Evolutionary conservation across 2,797 vertebrate species (phyloP), one percentile per base, ranked within the genome.

Genomic region (Alfaro cultratus): DNA sequence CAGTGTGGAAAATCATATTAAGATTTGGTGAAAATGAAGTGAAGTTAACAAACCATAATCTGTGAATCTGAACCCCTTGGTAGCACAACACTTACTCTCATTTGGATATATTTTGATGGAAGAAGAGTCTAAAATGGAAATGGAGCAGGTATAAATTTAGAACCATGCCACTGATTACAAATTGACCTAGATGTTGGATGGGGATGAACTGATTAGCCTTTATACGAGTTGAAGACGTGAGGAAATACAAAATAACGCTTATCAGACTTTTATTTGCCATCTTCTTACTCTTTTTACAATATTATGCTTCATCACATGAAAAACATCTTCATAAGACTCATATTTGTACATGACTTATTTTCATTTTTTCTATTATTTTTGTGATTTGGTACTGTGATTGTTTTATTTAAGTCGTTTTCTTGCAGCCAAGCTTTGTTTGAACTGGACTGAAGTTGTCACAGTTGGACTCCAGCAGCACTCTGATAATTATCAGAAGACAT

Each of bases 401-500:
- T 45, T 45, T 68, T 6, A 11, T 73, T 74, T 16, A 34, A 74
- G 15, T 75, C 49, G 8, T 55, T 53, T 55, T 34, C 73, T 74
- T 55, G 36, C 70, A 16, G 41, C 34, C 70, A 41, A 78, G 39
- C 70, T 83, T 78, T 78, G 74, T 84, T 85, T 43, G 13, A 79
- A 41, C 47, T 26, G 49, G 1, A 46, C 43, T 72, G 73, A 85
- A 80, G 75, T 62, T 75, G 81, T 77, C 76, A 23, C 80, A 86
- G 88, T 83, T 80, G 81, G 82, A 87, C 46, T 74, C 74, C 71
- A 60, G 77, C 75, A 55, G 34, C 67, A 31, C 74, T 5, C 55
- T 74, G 83, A 86, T 82, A 15, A 67, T 80, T 77, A 71, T 43
- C 86, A 89, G 83, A 83, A 85, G 76, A 82, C 79, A 18, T 18